Conservation (phyloP, 2,888 invertebrate species). For the Tetrapedia diversipes region DNA sequence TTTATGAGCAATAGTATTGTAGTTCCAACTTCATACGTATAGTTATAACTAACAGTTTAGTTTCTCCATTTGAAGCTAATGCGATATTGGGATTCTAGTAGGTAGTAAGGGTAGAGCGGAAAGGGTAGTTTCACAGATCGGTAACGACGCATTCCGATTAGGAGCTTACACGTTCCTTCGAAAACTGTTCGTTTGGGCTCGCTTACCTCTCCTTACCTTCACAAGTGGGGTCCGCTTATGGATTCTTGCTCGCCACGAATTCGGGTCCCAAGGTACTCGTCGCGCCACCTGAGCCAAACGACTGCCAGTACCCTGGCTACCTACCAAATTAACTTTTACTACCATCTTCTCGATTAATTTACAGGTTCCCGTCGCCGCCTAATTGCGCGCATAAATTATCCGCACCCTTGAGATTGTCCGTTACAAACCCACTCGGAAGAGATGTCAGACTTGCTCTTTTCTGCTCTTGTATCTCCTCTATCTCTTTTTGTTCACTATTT, state of each 20-base stretch:
- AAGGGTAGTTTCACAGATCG: not conserved
- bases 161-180: slow-evolving; percentile 41
- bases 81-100: not conserved
- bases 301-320: slow-evolving; percentile 72
- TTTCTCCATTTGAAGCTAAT: not conserved
- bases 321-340: slow-evolving; percentile 82
- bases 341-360: slow-evolving; percentile 81
- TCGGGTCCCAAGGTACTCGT: slow-evolving; percentile 58
- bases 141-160: slow-evolving; percentile 36
- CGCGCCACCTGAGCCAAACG: slow-evolving; percentile 79
- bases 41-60: no score
- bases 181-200: slow-evolving; percentile 21
- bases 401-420: slow-evolving; percentile 71
- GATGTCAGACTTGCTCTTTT: slow-evolving; percentile 45
- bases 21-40: no score
- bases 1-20: no score
- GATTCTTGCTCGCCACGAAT: slow-evolving; percentile 55
- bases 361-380: slow-evolving; percentile 74
- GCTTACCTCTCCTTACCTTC: not conserved
- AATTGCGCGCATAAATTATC: slow-evolving; percentile 80
- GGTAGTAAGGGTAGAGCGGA: not conserved
- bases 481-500: not conserved
- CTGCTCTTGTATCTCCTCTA: slow-evolving; percentile 3
- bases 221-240: not conserved
- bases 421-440: slow-evolving; percentile 49